Conservation (phyloP, 2,113 vertebrate species). For the Oreochromis spilurus region DNA sequence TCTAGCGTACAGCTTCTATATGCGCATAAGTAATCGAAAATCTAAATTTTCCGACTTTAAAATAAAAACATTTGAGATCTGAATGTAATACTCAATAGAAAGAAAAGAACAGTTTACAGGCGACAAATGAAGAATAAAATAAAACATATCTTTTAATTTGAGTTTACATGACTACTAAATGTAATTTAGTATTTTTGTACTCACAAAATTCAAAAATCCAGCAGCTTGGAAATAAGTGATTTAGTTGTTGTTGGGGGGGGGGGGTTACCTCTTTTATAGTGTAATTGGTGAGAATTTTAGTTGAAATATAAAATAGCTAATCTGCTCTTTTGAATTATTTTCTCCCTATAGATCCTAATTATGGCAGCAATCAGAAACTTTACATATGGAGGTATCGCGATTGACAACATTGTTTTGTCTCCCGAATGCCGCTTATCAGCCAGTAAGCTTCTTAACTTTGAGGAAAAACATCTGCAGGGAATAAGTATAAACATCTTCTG, state of each 20-base stretch:
- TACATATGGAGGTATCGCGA: conserved; percentile 67
- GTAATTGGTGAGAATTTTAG: background rate
- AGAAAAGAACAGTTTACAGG: background rate
- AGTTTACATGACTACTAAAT: background rate
- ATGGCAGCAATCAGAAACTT: conserved; percentile 67
- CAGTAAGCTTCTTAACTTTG: conserved; percentile 60
- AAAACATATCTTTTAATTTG: background rate
- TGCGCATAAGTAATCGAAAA: background rate
- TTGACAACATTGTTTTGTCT: conserved; percentile 85
- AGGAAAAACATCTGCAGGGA: background rate
- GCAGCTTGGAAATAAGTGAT: background rate
- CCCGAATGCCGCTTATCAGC: conserved; percentile 52
- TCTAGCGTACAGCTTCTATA: background rate
- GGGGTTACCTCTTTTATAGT: background rate
- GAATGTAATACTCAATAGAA: background rate
- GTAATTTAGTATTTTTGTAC: background rate
- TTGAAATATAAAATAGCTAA: background rate
- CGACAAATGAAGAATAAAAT: background rate
- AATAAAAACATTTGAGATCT: background rate
- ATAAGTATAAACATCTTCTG: background rate
- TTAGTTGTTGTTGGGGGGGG: background rate
- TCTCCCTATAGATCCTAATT: conserved; percentile 76
- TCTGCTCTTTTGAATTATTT: background rate
- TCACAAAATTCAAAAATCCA: background rate
- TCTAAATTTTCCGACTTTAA: background rate